These are phyloP conservation scores for Cirrhinus molitorella DNA, from an alignment of 2,797 vertebrate genomes.

Conservation along the genomic window DNA sequence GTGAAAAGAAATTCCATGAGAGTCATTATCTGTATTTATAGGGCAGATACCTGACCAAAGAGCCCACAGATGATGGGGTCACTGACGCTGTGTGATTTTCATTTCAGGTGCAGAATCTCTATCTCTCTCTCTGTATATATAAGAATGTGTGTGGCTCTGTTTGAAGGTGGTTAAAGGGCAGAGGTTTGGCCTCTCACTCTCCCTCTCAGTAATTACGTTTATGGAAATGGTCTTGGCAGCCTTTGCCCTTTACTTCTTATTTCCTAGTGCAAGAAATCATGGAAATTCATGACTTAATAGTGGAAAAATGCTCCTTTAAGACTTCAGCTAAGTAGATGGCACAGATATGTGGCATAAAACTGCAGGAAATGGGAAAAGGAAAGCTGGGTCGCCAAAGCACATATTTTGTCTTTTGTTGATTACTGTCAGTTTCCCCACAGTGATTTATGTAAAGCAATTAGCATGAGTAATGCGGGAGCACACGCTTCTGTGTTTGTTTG, in stretches of 20 bases:
- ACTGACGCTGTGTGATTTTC: conserved; percentile 42
- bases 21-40: conserved; percentile 32
- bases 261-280: conserved; percentile 56
- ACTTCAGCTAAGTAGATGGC: conserved; percentile 40
- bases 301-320: conserved; percentile 34
- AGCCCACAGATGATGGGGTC: conserved; percentile 24
- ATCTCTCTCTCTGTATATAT: conserved; percentile 51
- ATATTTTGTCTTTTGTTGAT: conserved; percentile 74
- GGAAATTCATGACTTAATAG: conserved; percentile 60
- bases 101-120: conserved; percentile 45
- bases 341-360: conserved; percentile 50
- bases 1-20: conserved; percentile 13
- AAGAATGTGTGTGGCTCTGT: conserved; percentile 15
- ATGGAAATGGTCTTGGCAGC: conserved; percentile 64
- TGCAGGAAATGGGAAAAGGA: conserved; percentile 59
- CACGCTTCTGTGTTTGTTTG: conserved; percentile 70
- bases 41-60: conserved; percentile 10
- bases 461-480: conserved; percentile 69
- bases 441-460: conserved; percentile 77
- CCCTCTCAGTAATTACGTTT: conserved; percentile 57
- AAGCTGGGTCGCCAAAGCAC: conserved; percentile 61
- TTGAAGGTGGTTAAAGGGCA: conserved; percentile 56
- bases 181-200: conserved; percentile 41
- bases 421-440: conserved; percentile 70
- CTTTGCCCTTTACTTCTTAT: conserved; percentile 64